These are phyloP conservation scores for Conistra vaccinii DNA, from an alignment of 2,888 invertebrate genomes.

Conservation along the genomic window DNA sequence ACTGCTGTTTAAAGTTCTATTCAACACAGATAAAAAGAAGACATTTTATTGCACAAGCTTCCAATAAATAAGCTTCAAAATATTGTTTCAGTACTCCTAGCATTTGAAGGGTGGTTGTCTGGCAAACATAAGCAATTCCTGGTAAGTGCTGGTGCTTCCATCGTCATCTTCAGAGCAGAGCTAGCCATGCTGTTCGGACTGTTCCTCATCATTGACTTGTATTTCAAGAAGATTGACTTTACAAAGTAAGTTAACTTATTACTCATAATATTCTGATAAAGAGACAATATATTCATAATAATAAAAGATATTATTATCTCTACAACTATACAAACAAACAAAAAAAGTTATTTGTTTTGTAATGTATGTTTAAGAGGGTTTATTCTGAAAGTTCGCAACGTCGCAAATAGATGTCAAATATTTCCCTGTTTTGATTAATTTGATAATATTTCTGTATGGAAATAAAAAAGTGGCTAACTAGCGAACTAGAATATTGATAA, in stretches of 20 bases:
- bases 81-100: constrained; percentile 94
- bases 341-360: neutral
- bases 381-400: too few species aligned
- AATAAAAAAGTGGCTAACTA: too few species aligned
- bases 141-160: constrained; percentile 95
- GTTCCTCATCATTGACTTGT: constrained; percentile 95
- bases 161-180: constrained; percentile 97
- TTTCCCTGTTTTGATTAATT: too few species aligned
- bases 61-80: neutral
- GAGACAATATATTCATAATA: neutral
- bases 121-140: constrained; percentile 94
- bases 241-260: constrained; percentile 72
- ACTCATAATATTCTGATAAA: neutral
- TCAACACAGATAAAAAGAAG: neutral
- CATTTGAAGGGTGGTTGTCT: constrained; percentile 96
- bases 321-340: neutral
- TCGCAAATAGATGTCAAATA: too few species aligned
- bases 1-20: neutral
- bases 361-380: neutral
- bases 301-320: neutral
- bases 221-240: constrained; percentile 92
- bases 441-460: too few species aligned
- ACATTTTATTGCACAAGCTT: neutral
- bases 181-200: constrained; percentile 96
- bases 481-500: too few species aligned